Conservation (phyloP, 2,113 vertebrate species). For the Rhynchopsitta pachyrhyncha region DNA sequence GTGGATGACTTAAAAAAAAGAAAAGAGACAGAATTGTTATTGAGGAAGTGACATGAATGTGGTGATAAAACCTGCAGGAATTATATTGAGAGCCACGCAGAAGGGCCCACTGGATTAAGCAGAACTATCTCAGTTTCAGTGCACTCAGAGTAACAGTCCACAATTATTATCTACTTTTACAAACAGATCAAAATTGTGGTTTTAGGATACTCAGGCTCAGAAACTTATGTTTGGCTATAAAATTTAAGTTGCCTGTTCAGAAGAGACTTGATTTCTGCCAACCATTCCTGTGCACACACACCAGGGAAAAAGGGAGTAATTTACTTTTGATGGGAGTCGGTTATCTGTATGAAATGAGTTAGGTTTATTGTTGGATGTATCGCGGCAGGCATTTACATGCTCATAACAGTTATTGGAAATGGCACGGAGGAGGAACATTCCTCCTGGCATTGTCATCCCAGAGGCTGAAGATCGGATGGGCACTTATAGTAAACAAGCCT, state of each 20-base stretch:
- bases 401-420: background rate
- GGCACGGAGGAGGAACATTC: background rate
- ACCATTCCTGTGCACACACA: rapidly evolving
- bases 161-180: background rate
- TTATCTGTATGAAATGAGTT: background rate
- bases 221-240: background rate
- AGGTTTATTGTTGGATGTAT: background rate
- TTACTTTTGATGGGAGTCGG: background rate
- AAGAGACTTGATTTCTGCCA: background rate
- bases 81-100: background rate
- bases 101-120: background rate
- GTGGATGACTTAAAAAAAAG: background rate
- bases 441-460: background rate
- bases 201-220: background rate
- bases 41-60: background rate
- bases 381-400: background rate
- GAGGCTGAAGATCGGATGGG: background rate
- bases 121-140: background rate
- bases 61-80: background rate
- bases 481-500: background rate
- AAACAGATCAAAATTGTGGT: background rate
- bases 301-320: background rate
- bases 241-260: background rate
- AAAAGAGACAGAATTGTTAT: background rate
- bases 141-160: rapidly evolving